These are phyloP conservation scores for Willowsia nigromaculata DNA, from an alignment of 2,888 invertebrate species.

Conservation along the genomic window DNA sequence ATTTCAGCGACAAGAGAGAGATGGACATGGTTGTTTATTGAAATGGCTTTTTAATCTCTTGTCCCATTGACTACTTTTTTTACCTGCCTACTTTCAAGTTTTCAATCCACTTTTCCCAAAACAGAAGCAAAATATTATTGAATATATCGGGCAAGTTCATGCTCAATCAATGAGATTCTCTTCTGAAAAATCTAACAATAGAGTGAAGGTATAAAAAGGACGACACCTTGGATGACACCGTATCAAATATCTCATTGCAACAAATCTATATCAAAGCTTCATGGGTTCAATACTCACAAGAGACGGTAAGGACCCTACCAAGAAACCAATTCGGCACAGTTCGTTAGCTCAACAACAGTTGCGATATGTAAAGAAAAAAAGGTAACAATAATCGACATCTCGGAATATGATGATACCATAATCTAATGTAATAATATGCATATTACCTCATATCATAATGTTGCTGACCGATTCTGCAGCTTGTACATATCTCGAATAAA, in stretches of 20 bases:
- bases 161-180: conserved; percentile 33
- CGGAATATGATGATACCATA: conserved; percentile 27
- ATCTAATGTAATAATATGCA: background rate
- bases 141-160: conserved; percentile 20
- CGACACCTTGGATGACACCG: conserved; percentile 71
- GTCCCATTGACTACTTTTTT: conserved; percentile 48
- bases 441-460: background rate
- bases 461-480: too few relatives aligned
- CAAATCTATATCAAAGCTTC: conserved; percentile 32
- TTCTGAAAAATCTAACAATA: background rate
- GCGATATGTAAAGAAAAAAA: background rate
- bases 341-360: conserved; percentile 72
- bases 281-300: background rate
- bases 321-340: conserved; percentile 73
- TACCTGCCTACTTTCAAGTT: conserved; percentile 33
- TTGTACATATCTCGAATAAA: conserved; percentile 5
- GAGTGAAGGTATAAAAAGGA: conserved; percentile 43
- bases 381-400: conserved; percentile 31
- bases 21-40: conserved; percentile 68
- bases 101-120: conserved; percentile 40
- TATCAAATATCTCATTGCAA: conserved; percentile 65
- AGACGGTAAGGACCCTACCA: background rate
- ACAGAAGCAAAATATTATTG: conserved; percentile 60
- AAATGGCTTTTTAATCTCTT: conserved; percentile 72
- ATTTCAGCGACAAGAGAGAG: conserved; percentile 71